These are phyloP conservation scores for Cistogaster globosa DNA, from an alignment of 2,888 invertebrate species.

Conservation along the genomic window DNA sequence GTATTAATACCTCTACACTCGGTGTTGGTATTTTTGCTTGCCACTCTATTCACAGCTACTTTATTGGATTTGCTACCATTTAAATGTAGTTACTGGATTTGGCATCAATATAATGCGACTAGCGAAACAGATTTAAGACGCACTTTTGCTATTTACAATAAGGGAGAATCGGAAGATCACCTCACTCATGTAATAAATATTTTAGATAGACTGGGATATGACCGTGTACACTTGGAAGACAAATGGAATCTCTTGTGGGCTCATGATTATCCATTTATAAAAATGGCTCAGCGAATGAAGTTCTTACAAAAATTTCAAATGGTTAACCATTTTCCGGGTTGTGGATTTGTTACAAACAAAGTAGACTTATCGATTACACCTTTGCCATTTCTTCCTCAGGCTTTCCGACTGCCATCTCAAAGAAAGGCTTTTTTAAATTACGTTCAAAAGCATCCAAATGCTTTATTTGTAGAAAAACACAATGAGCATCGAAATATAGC, in stretches of 20 bases:
- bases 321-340: conserved; percentile 97
- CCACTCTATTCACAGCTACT: conserved; percentile 75
- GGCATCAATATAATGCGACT: conserved; percentile 4
- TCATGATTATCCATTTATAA: conserved; percentile 93
- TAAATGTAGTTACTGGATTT: conserved; percentile 51
- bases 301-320: conserved; percentile 88
- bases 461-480: conserved; percentile 94
- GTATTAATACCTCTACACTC: conserved; percentile 74
- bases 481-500: conserved; percentile 95
- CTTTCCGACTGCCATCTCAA: conserved; percentile 93
- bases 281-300: conserved; percentile 82
- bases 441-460: conserved; percentile 86
- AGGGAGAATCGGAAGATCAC: conserved; percentile 84
- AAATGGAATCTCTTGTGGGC: conserved; percentile 96
- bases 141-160: conserved; percentile 86
- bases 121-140: conserved; percentile 73
- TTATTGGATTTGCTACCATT: conserved; percentile 75
- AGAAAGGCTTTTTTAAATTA: conserved; percentile 88
- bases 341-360: conserved; percentile 96
- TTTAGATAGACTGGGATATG: conserved; percentile 89
- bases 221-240: conserved; percentile 84
- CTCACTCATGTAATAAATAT: conserved; percentile 90
- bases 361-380: conserved; percentile 92
- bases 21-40: conserved; percentile 74
- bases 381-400: conserved; percentile 91